Evolutionary conservation across 2,888 invertebrate genomes (phyloP), one percentile per base, ranked within the genome.

Genomic region (Coenonympha arcania): DNA sequence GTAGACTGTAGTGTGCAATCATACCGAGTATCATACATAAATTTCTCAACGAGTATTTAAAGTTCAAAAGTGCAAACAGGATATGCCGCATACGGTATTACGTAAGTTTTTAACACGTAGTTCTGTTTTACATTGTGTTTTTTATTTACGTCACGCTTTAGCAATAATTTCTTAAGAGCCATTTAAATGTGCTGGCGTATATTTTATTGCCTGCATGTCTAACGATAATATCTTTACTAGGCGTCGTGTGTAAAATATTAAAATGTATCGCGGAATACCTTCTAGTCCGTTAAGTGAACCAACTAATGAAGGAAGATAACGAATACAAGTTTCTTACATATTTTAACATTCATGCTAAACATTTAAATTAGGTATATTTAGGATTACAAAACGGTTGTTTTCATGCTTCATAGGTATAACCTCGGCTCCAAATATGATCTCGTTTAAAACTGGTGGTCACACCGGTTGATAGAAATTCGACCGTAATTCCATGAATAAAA

Each of bases 141-240:
- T 52, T 54, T 34, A 57, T 57, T 57, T 55, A 42, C 50, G 52
- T 59, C 58, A 57, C 57, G 58, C 48, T 57, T 57, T 48, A 16
- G 51, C 55, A 52, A 59, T 57, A 59, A 57, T 51, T 57, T 57
- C 48, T 48, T 36, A 53, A 55, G 47, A 50, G 50, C 31, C 41
- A 53, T 55, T 55, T 53, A 53, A 53, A 55, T 48, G 48, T 50
- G 47, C 48, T 48, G 48, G 41, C 43, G n/a, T 48, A 42, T 53
- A 42, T 43, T 50, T 55, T 55, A 55, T 50, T 41, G 42, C 53
- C 20, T 45, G 47, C 50, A 50, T 55, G 48, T 45, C 40, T 41
- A 30, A 31, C 28, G 47, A 53, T 48, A 40, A 48, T 49, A 53
- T 44, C 45, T 49, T 48, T 51, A 44, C 44, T 34, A 9, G 37